Base-by-base conservation (phyloP, 2,797 vertebrate species). In the Arnoldichthys spilopterus region DNA sequence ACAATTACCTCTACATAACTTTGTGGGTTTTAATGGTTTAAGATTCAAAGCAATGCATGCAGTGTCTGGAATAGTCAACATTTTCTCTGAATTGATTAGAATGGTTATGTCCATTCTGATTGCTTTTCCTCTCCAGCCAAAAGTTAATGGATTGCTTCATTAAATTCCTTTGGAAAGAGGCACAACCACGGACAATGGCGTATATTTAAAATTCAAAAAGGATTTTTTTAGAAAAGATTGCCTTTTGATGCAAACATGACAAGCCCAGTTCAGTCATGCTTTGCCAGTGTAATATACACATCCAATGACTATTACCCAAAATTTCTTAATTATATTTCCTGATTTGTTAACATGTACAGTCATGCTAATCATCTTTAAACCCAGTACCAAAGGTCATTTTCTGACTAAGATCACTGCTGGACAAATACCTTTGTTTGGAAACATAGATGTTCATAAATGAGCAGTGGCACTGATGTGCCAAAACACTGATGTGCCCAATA, bases 1-100 rank as follows among this genome's bases (percentile, higher is more conserved):
- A 78, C 61, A 81, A 85, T 74, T 79, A 70, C 54, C 9, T 76
- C 67, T 78, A 81, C 62, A 85, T 81, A 76, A 75, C 72, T 74
- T 43, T 26, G 70, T 61, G 20, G 58, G 61, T 67, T n/a, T 80
- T 78, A 66, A 47, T 83, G 47, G 79, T 79, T 81, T 26, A 70
- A 82, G 64, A 79, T 32, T 24, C 66, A 79, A 81, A 70, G 63
- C 71, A 76, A 85, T 67, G 70, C 45, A 72, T 43, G 75, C 20
- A 45, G 61, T 80, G n/a, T 80, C 62, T 78, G 73, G 75, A 66
- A 68, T 16, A 56, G 66, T 56, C 56, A 63, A 20, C 56, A 15
- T 72, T 45, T 59, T 72, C 63, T 76, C 22, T 66, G 22, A 76
- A 72, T 81, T 58, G 58, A 64, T 64, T 68, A 66, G 71, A 67